Evolutionary conservation across 2,888 invertebrate genomes (phyloP).

Genomic region (Lymantria monacha): DNA sequence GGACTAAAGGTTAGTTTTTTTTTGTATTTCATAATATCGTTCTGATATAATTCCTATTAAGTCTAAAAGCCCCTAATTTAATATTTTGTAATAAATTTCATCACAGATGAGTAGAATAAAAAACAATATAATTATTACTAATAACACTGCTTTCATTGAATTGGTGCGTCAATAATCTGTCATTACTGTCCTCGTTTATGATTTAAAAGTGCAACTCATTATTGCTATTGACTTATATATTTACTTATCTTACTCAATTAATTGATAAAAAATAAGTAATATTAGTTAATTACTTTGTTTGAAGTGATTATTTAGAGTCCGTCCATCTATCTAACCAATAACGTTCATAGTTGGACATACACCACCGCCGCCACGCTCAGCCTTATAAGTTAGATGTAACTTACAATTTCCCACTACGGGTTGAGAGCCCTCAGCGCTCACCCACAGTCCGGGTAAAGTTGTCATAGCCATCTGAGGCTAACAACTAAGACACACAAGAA

Average conservation of each 20-base stretch:
- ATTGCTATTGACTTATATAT: slow-evolving; percentile 5
- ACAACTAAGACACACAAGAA: too few species aligned
- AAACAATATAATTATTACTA: slow-evolving; percentile 1
- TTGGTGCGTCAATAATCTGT: slow-evolving; percentile 3
- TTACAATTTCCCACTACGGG: too few species aligned
- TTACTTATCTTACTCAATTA: not conserved
- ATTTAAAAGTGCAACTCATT: slow-evolving; percentile 2
- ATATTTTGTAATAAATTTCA: not conserved
- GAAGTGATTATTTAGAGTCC: too few species aligned
- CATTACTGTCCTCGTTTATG: slow-evolving; percentile 1
- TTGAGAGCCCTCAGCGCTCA: too few species aligned
- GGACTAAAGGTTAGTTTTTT: slow-evolving; percentile 38
- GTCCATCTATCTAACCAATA: too few species aligned
- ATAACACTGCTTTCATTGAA: not conserved
- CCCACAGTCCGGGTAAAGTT: too few species aligned
- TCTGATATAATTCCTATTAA: not conserved
- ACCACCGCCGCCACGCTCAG: too few species aligned
- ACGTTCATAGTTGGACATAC: too few species aligned
- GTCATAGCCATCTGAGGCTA: too few species aligned
- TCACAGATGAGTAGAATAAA: not conserved
- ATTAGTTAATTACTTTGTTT: too few species aligned
- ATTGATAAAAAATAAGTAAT: not conserved
- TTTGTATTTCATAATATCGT: not conserved
- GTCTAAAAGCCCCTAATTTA: not conserved
- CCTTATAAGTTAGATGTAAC: too few species aligned